Base-by-base conservation (phyloP, 2,797 vertebrate species). In the Harpagifer antarcticus region DNA sequence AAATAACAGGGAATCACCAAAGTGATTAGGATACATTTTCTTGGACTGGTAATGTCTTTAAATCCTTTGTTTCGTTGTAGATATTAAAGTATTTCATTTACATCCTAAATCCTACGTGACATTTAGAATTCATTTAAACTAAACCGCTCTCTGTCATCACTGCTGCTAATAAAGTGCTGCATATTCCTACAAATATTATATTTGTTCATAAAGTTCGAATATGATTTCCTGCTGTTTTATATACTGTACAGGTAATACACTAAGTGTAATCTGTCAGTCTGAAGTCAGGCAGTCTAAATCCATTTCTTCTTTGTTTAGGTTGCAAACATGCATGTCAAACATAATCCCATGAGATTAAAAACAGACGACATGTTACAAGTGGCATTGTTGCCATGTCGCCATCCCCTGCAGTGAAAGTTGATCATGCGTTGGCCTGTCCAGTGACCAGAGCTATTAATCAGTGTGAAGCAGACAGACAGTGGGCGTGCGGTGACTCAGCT, bases 401-500 rank as follows among this genome's bases (percentile, higher is more conserved):
- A 16, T 60, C 8, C 17, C 59, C 59, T 17, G 33, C 48, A 54
- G 60, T 45, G 63, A 59, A 20, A 61, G 72, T 69, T 62, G 47
- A 60, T 49, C 67, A 77, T 0, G 9, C 27, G 58, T 76, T 49
- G 63, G 50, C 48, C 61, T 62, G 44, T 72, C 50, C 62, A 72
- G 43, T 81, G 72, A 83, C 83, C 76, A 60, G 60, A 72, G 69
- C 72, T 65, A 56, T 74, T 77, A 84, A 75, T 79, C 85, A 82
- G 60, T 43, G 60, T 67, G n/a, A 78, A 80, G 71, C 76, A 86
- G 82, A 82, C 78, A 90, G 81, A 81, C 62, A 16, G 86, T 88
- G 72, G 81, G 86, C 20, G 82, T 82, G 14, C 15, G 8, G 72
- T 83, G 85, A 86, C 80, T 90, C 84, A 90, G 79, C 73, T 74